Conservation (phyloP, 2,113 vertebrate genomes). For the Stigmatopora argus region DNA sequence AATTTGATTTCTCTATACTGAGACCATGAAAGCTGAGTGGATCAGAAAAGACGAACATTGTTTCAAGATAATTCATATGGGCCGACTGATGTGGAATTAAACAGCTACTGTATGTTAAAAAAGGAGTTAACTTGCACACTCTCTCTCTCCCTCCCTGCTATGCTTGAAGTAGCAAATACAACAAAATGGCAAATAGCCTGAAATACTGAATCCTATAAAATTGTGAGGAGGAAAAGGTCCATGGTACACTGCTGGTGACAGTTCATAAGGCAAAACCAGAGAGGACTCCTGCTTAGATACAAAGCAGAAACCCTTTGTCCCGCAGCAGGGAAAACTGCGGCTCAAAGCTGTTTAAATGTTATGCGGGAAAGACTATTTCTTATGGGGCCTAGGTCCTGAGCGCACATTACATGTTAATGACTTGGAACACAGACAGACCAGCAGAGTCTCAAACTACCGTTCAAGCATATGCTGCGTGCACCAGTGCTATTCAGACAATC, state of each 20-base stretch:
- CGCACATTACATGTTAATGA: constrained; percentile 67
- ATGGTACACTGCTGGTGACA: constrained; percentile 33
- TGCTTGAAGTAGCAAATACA: constrained; percentile 19
- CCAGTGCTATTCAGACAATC: constrained; percentile 51
- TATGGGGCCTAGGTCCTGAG: constrained; percentile 46
- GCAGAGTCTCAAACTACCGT: constrained; percentile 63
- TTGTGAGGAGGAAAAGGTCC: constrained; percentile 12
- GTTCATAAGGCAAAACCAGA: constrained; percentile 29
- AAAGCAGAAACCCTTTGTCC: constrained; percentile 50
- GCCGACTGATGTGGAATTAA: constrained; percentile 44
- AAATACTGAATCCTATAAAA: constrained; percentile 37
- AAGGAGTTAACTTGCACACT: constrained; percentile 52
- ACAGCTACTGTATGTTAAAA: constrained; percentile 46
- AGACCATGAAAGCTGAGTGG: constrained; percentile 30
- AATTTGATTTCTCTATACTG: constrained; percentile 46
- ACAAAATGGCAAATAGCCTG: constrained; percentile 13
- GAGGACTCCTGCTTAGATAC: constrained; percentile 31
- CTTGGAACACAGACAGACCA: constrained; percentile 60
- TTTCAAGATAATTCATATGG: constrained; percentile 30
- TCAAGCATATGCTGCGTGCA: constrained; percentile 66
- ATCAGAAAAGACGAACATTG: constrained; percentile 44
- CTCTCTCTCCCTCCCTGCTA: constrained; percentile 1
- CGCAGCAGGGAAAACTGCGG: constrained; percentile 40
- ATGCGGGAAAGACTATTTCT: constrained; percentile 36
- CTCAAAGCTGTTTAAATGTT: constrained; percentile 52